phyloP scores from a whole-genome alignment of 2,113 vertebrate species.

The Hassar affinis region DNA sequence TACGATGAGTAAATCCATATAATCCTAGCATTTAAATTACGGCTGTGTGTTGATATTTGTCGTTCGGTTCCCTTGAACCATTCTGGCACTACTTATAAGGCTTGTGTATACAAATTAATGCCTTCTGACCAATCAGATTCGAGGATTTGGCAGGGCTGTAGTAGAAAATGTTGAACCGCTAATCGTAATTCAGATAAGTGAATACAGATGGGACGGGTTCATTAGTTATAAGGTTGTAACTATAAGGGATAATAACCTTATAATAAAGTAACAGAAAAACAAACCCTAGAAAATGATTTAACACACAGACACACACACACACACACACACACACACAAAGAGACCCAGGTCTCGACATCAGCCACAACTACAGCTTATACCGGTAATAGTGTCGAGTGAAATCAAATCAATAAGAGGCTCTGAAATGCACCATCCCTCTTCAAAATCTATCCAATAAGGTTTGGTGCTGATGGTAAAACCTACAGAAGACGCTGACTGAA shows the following conservation, averaged over 20 bases:
- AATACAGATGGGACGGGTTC: no score
- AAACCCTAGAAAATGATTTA: neutral
- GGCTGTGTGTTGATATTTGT: no score
- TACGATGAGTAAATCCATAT: no score
- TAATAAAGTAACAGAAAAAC: neutral
- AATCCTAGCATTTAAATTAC: no score
- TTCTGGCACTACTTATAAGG: no score
- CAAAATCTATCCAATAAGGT: neutral
- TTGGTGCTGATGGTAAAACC: neutral
- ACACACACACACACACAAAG: no score
- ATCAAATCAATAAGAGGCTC: neutral
- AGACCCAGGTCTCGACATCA: neutral
- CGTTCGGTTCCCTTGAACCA: no score
- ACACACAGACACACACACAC: neutral
- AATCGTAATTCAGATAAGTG: no score
- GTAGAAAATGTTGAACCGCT: neutral
- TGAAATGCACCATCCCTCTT: neutral
- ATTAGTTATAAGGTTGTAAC: no score
- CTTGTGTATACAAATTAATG: no score
- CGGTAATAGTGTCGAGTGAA: neutral
- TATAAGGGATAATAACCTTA: neutral
- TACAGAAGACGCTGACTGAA: neutral
- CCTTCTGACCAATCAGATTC: neutral
- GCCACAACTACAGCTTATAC: neutral
- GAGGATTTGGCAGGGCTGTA: neutral